phyloP scores from a whole-genome alignment of 2,113 vertebrate species.

The Oxyruncus cristatus region DNA sequence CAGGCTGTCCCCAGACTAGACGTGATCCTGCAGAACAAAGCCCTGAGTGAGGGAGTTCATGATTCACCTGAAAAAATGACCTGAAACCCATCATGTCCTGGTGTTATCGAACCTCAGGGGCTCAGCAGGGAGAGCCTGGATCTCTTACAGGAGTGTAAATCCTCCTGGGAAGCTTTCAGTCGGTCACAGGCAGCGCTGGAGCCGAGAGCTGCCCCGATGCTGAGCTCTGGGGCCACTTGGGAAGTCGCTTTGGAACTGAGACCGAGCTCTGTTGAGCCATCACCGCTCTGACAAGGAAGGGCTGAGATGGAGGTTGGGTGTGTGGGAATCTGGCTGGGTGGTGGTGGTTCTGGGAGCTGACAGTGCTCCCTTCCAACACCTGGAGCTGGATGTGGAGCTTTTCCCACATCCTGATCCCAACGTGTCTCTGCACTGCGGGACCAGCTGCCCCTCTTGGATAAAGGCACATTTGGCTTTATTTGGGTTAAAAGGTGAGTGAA shows the following conservation, averaged over 20 bases:
- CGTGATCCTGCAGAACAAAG: neutral
- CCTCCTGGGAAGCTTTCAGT: neutral
- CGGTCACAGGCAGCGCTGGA: fast-evolving
- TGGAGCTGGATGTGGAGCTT: neutral
- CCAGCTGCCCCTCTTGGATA: fast-evolving
- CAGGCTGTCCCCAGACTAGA: neutral
- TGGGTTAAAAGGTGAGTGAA: neutral
- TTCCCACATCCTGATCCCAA: fast-evolving
- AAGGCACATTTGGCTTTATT: fast-evolving
- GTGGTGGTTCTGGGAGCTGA: neutral
- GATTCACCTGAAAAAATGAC: fast-evolving
- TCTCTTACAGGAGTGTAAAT: neutral
- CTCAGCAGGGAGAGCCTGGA: neutral
- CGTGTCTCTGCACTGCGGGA: neutral
- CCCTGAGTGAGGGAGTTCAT: neutral
- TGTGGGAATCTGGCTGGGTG: neutral
- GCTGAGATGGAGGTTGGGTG: neutral
- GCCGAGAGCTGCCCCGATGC: neutral
- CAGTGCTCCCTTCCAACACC: neutral
- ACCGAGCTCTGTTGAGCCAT: neutral
- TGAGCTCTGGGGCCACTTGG: too few species aligned
- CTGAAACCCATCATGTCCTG: fast-evolving
- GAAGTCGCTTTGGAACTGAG: neutral
- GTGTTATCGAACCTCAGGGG: fast-evolving
- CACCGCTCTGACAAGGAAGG: neutral